Percentiles rank a stretch among this genome's conserved stretches.
Evolutionary conservation across 2,888 invertebrate genomes (phyloP).

Genomic region (Spodoptera exigua): DNA sequence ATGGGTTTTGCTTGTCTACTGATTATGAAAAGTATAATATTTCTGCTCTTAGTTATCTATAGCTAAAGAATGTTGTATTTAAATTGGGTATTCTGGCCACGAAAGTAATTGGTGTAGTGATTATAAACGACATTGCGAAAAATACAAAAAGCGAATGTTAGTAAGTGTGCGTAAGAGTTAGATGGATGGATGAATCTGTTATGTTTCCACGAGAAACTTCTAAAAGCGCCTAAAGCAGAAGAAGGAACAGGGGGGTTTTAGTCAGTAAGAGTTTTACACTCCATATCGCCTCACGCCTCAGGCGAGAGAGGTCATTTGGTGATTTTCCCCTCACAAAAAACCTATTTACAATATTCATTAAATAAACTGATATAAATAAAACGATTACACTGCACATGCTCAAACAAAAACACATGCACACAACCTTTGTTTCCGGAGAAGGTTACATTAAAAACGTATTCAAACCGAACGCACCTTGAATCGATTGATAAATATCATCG

Average conservation of each 20-base stretch:
- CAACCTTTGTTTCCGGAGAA: slow-evolving; percentile 59
- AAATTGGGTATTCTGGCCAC: not conserved
- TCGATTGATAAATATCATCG: slow-evolving; percentile 62
- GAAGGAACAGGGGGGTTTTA: too few species aligned
- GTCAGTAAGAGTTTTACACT: too few species aligned
- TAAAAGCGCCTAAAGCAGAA: too few species aligned
- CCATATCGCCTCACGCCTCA: too few species aligned
- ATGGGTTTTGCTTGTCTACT: slow-evolving; percentile 85
- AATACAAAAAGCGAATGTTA: too few species aligned
- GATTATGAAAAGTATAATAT: slow-evolving; percentile 76
- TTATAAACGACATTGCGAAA: not conserved
- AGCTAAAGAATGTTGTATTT: slow-evolving; percentile 11
- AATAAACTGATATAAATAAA: too few species aligned
- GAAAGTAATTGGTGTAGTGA: not conserved
- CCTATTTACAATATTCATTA: too few species aligned
- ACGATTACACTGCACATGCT: slow-evolving; percentile 12
- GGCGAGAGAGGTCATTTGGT: too few species aligned
- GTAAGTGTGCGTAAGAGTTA: too few species aligned
- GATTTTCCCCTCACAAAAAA: too few species aligned
- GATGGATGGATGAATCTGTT: too few species aligned
- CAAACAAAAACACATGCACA: not conserved
- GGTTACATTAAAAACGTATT: slow-evolving; percentile 53
- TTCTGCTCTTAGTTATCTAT: slow-evolving; percentile 53
- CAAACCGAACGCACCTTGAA: slow-evolving; percentile 64
- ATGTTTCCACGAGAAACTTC: too few species aligned